Evolutionary conservation across 2,797 vertebrate species (phyloP).

Genomic region (Gephyroberyx darwinii): DNA sequence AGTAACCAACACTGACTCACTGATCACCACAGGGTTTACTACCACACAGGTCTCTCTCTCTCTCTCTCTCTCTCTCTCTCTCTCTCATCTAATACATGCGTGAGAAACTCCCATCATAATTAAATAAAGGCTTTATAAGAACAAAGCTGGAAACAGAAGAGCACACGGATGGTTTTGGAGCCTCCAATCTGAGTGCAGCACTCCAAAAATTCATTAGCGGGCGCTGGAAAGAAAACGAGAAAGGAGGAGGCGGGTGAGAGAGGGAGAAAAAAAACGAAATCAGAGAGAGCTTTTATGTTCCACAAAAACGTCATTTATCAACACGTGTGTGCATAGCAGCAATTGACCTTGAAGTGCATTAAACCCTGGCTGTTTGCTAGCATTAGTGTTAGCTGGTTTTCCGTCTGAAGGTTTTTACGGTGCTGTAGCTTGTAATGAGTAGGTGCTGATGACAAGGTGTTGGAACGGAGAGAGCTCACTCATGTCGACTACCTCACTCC

Average conservation of each 20-base stretch:
- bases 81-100: constrained; percentile 53
- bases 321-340: constrained; percentile 53
- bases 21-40: constrained; percentile 49
- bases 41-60: constrained; percentile 35
- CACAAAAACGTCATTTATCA: constrained; percentile 59
- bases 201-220: constrained; percentile 80
- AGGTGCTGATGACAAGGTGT: constrained; percentile 70
- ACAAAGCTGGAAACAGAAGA: constrained; percentile 69
- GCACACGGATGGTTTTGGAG: constrained; percentile 63
- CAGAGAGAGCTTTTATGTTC: constrained; percentile 54
- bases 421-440: constrained; percentile 63
- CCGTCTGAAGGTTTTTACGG: constrained; percentile 53
- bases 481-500: constrained; percentile 50
- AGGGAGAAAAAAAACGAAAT: constrained; percentile 36
- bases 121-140: constrained; percentile 70
- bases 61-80: not conserved
- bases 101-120: constrained; percentile 74
- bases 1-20: constrained; percentile 52
- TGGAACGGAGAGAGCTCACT: constrained; percentile 52
- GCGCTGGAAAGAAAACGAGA: constrained; percentile 63
- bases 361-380: constrained; percentile 63
- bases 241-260: constrained; percentile 34
- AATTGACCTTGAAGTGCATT: constrained; percentile 67
- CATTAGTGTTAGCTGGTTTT: constrained; percentile 50
- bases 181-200: constrained; percentile 48